Evolutionary conservation across 2,113 vertebrate genomes (phyloP).

Genomic region (Taurulus bubalis): DNA sequence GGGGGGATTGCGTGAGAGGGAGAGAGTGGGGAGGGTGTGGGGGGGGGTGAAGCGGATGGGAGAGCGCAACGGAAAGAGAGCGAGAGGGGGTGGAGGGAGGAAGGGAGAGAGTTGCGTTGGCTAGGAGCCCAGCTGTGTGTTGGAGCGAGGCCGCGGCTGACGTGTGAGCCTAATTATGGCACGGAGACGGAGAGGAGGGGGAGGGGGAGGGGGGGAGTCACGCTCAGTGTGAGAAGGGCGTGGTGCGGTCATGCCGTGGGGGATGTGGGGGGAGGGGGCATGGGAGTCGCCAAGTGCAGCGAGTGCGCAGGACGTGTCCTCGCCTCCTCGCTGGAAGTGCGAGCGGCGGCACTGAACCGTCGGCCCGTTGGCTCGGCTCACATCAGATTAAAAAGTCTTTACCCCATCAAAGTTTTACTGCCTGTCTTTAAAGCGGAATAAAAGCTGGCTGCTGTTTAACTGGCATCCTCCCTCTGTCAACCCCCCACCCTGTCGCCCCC

Average conservation of each 20-base stretch:
- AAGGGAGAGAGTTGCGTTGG: conserved; percentile 69
- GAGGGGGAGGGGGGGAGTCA: conserved; percentile 53
- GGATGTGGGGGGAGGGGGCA: conserved; percentile 20
- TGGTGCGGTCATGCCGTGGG: conserved; percentile 76
- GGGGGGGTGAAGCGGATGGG: conserved; percentile 60
- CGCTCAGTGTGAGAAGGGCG: conserved; percentile 78
- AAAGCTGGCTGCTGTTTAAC: conserved; percentile 80
- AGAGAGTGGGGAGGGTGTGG: conserved; percentile 12
- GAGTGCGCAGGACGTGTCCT: conserved; percentile 65
- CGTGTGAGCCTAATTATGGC: conserved; percentile 83
- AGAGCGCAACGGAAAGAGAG: conserved; percentile 64
- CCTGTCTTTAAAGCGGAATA: conserved; percentile 79
- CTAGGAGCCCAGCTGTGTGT: conserved; percentile 80
- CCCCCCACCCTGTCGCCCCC: conserved; percentile 31
- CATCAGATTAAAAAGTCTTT: conserved; percentile 81
- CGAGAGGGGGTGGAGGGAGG: conserved; percentile 2
- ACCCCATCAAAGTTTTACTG: conserved; percentile 82
- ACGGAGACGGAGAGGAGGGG: conserved; percentile 68
- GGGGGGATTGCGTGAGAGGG: conserved; percentile 66
- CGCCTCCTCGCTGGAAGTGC: conserved; percentile 49
- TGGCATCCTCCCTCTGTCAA: conserved; percentile 63
- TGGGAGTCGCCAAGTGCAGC: conserved; percentile 27
- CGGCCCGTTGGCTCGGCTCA: conserved; percentile 69
- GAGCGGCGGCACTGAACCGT: conserved; percentile 48
- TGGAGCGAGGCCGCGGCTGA: conserved; percentile 78